Percentiles rank a stretch among this genome's conserved stretches.
Conservation (phyloP, 2,113 vertebrate genomes). For the Alexandromys fortis region DNA sequence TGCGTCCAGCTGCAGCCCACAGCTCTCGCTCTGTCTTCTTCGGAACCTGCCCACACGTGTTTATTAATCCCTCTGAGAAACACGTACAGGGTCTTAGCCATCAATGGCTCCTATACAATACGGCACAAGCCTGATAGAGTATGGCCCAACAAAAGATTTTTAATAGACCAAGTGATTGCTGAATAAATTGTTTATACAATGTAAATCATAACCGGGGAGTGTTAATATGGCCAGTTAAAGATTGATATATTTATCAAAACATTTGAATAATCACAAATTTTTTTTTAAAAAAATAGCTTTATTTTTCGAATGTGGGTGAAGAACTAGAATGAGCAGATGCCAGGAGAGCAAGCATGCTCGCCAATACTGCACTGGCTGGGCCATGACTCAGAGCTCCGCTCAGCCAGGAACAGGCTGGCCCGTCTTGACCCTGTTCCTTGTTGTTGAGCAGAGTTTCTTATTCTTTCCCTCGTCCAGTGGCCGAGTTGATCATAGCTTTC, state of each 20-base stretch:
- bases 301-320: constrained; percentile 32
- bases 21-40: neutral
- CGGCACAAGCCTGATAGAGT: neutral
- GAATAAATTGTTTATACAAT: neutral
- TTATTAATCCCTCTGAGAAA: neutral
- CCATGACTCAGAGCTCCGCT: neutral
- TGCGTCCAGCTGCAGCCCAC: neutral
- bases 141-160: neutral
- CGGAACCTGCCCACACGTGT: neutral
- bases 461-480: neutral
- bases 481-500: neutral
- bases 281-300: neutral
- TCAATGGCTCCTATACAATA: neutral
- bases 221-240: neutral
- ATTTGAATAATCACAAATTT: neutral
- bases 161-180: neutral
- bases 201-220: neutral
- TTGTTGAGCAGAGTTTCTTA: neutral
- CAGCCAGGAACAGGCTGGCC: neutral
- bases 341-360: neutral
- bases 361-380: neutral
- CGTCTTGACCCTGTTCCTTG: neutral
- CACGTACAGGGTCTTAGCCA: neutral
- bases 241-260: constrained; percentile 26
- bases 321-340: neutral